Evolutionary conservation across 2,113 vertebrate genomes (phyloP).

Genomic region (Lampris incognitus): DNA sequence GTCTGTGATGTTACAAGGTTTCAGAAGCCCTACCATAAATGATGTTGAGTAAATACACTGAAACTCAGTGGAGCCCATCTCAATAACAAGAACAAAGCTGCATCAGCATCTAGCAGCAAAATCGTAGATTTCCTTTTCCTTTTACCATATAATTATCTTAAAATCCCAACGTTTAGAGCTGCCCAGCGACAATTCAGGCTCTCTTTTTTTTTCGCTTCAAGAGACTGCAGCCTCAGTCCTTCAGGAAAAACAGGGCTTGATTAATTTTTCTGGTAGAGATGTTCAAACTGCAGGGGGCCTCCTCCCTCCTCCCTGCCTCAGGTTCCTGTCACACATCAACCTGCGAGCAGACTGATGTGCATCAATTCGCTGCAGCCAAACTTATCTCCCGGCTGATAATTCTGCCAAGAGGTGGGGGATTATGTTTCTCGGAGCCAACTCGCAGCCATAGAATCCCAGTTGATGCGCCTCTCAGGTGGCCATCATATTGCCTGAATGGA

Average conservation of each 20-base stretch:
- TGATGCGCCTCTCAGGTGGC: constrained; percentile 65
- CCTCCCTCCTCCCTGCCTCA: constrained; percentile 50
- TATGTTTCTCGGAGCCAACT: constrained; percentile 56
- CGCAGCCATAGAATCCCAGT: constrained; percentile 45
- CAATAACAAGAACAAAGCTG: constrained; percentile 43
- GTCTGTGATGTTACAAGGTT: too few relatives aligned
- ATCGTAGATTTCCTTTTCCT: constrained; percentile 40
- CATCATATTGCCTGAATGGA: constrained; percentile 63
- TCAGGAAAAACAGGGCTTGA: constrained; percentile 55
- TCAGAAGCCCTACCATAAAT: too few relatives aligned
- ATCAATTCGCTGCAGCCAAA: constrained; percentile 50
- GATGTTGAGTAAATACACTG: neutral
- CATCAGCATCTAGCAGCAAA: constrained; percentile 35
- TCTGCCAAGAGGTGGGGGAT: constrained; percentile 48
- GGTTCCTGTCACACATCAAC: constrained; percentile 55
- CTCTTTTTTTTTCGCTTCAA: constrained; percentile 34
- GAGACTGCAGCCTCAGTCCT: constrained; percentile 56
- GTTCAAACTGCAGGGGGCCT: constrained; percentile 44
- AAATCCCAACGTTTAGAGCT: constrained; percentile 37
- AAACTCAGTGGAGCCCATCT: neutral
- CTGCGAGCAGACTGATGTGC: constrained; percentile 38
- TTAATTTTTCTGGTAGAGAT: constrained; percentile 49
- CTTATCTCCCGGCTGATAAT: constrained; percentile 62
- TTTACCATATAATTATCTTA: constrained; percentile 34
- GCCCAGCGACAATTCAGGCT: constrained; percentile 32